Percentiles rank a stretch among this genome's conserved stretches.
Evolutionary conservation across 1,140 invertebrate genomes (phyloP).

Genomic region (Drosophila grimshawi): DNA sequence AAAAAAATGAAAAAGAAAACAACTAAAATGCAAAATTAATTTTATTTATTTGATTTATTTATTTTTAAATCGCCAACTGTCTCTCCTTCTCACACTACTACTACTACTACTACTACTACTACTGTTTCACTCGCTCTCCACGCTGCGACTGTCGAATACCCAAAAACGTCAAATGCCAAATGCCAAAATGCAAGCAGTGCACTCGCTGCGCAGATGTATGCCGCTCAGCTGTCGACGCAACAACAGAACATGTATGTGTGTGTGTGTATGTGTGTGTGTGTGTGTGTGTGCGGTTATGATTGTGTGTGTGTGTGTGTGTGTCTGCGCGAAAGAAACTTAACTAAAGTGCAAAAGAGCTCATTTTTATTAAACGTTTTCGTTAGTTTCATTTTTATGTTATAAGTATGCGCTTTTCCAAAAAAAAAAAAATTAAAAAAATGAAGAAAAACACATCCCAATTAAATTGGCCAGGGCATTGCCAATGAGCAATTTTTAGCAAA

Average conservation of each 20-base stretch:
- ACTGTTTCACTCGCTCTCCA: conserved; percentile 51
- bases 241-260: conserved; percentile 95
- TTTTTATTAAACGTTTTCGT: conserved; percentile 69
- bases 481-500: conserved; percentile 60
- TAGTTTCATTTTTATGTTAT: conserved; percentile 45
- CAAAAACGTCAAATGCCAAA: conserved; percentile 26
- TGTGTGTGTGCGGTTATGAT: conserved; percentile 8
- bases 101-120: not conserved
- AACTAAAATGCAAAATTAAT: conserved; percentile 63
- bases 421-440: too few relatives aligned
- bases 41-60: conserved; percentile 75
- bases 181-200: conserved; percentile 89
- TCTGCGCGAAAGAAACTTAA: conserved; percentile 64
- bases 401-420: conserved; percentile 70
- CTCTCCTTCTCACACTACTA: conserved; percentile 48
- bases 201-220: conserved; percentile 97
- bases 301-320: conserved; percentile 31
- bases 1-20: not conserved
- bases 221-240: conserved; percentile 94
- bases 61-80: conserved; percentile 57
- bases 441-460: not conserved
- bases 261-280: conserved; percentile 33
- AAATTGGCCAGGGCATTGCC: conserved; percentile 84
- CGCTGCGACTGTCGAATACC: conserved; percentile 12
- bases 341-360: conserved; percentile 72